phyloP scores from a whole-genome alignment of 2,888 invertebrate genomes.

The Hypsopygia costalis region DNA sequence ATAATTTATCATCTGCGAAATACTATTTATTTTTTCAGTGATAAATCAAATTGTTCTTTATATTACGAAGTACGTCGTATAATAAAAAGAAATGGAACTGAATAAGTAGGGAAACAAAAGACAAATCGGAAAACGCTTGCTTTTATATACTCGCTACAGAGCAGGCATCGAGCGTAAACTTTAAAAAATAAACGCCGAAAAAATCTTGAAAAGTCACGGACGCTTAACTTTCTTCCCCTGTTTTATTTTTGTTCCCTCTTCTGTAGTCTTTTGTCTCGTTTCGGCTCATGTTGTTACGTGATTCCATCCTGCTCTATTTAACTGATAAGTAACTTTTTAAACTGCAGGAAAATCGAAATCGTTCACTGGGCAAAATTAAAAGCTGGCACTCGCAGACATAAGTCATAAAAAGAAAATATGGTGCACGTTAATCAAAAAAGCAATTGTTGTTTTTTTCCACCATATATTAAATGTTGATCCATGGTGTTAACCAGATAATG shows the following conservation, averaged over 20 bases:
- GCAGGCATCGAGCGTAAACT: conserved; percentile 58
- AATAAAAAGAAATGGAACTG: conserved; percentile 41
- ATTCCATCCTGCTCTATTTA: conserved; percentile 52
- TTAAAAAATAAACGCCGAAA: conserved; percentile 77
- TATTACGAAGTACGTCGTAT: conserved; percentile 17
- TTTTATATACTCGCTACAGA: conserved; percentile 61
- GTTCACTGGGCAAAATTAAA: conserved; percentile 72
- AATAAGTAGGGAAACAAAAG: conserved; percentile 59
- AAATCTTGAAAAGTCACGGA: conserved; percentile 81
- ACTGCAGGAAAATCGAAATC: conserved; percentile 76
- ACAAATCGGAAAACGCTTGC: conserved; percentile 63
- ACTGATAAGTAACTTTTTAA: conserved; percentile 79
- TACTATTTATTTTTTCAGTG: no score
- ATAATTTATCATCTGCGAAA: not conserved
- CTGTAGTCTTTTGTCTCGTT: conserved; percentile 47
- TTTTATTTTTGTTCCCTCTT: conserved; percentile 77
- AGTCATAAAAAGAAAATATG: conserved; percentile 75
- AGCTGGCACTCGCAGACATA: conserved; percentile 72
- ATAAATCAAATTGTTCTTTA: not conserved
- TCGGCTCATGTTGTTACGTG: conserved; percentile 35
- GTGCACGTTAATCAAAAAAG: conserved; percentile 48
- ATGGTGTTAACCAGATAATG: no score
- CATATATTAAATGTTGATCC: no score
- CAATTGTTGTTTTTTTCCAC: conserved; percentile 39
- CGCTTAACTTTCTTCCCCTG: conserved; percentile 80